These are phyloP conservation scores for Acromyrmex charruanus DNA, from an alignment of 1,140 invertebrate species.

Conservation along the genomic window DNA sequence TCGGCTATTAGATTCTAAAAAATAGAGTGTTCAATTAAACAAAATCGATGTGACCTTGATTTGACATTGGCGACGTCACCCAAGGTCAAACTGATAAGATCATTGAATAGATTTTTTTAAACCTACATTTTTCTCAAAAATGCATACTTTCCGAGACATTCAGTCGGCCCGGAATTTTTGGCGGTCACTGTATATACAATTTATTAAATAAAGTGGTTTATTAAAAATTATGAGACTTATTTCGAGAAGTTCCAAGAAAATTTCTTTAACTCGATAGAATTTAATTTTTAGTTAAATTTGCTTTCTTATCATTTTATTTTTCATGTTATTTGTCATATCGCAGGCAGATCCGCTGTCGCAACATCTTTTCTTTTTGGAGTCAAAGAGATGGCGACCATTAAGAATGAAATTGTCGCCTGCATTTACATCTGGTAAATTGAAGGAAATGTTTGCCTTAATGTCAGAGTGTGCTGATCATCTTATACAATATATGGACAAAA, in stretches of 20 bases:
- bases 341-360: slow-evolving; percentile 77
- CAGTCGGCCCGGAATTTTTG: no score
- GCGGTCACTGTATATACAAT: no score
- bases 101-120: no score
- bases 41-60: no score
- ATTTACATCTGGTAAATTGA: slow-evolving; percentile 71
- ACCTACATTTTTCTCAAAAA: no score
- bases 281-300: background rate
- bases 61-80: no score
- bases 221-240: background rate
- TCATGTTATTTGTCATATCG: background rate
- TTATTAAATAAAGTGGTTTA: background rate
- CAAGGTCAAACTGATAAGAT: no score
- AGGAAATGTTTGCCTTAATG: slow-evolving; percentile 82
- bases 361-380: slow-evolving; percentile 81
- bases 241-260: background rate
- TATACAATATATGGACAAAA: slow-evolving; percentile 78
- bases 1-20: no score
- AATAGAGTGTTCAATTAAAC: no score
- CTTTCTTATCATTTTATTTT: background rate
- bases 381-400: slow-evolving; percentile 86
- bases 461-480: slow-evolving; percentile 79
- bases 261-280: background rate
- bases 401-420: slow-evolving; percentile 85
- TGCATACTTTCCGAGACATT: no score